These are phyloP conservation scores for Erebia epiphron DNA, from an alignment of 2,888 invertebrate genomes.

Conservation along the genomic window DNA sequence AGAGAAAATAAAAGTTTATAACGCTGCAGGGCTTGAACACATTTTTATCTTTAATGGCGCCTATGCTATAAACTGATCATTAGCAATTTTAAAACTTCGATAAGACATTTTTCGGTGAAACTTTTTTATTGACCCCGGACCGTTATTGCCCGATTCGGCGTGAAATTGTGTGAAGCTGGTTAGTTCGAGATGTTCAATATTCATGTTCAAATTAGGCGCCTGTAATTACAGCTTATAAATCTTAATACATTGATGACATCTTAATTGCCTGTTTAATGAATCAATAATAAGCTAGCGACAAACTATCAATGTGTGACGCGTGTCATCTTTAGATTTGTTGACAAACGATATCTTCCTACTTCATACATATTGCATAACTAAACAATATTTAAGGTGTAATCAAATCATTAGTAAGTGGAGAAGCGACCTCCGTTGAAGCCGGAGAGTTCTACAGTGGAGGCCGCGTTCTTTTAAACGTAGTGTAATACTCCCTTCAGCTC, in stretches of 20 bases:
- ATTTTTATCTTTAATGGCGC: not conserved
- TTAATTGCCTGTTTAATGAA: conserved; percentile 75
- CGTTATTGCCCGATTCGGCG: conserved; percentile 54
- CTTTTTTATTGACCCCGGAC: conserved; percentile 40
- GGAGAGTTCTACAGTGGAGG: no score
- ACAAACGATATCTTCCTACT: not conserved
- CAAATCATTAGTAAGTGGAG: no score
- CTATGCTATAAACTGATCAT: conserved; percentile 2
- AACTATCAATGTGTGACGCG: conserved; percentile 11
- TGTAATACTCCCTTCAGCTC: no score
- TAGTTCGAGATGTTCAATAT: conserved; percentile 68
- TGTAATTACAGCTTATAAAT: conserved; percentile 78
- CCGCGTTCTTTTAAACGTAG: no score
- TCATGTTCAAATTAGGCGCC: conserved; percentile 71
- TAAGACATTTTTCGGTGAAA: conserved; percentile 9
- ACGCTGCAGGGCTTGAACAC: not conserved
- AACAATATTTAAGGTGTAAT: not conserved
- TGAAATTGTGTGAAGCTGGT: conserved; percentile 66
- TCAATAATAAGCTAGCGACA: conserved; percentile 51
- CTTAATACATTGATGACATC: conserved; percentile 73
- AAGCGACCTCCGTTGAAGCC: no score
- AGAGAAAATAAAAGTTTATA: not conserved
- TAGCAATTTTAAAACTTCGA: conserved; percentile 13
- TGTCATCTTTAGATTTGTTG: not conserved
- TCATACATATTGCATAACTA: no score